Conservation (phyloP, 1,140 invertebrate species). For the Drosophila mojavensis region DNA sequence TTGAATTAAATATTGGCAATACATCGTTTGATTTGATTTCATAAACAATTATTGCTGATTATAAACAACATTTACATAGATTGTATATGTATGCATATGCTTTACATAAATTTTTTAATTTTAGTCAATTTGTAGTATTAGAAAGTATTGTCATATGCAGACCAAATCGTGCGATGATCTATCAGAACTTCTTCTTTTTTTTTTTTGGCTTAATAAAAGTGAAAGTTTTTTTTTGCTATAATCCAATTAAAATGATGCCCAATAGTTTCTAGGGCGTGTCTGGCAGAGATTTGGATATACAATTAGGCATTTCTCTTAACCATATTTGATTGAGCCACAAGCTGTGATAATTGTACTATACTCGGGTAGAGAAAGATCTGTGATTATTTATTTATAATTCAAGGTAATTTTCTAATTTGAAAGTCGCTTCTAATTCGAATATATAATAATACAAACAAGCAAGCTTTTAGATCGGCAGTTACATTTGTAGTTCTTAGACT, state of each 20-base stretch:
- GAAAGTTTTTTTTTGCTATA: background rate
- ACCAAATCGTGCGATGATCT: no score
- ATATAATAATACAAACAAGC: slow-evolving; percentile 1
- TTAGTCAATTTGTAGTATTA: no score
- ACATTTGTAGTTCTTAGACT: background rate
- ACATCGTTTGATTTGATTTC: no score
- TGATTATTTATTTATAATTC: slow-evolving; percentile 8
- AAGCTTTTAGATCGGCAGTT: no score
- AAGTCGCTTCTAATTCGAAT: background rate
- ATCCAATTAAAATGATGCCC: background rate
- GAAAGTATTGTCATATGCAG: no score
- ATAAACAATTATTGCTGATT: no score
- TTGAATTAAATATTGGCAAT: no score
- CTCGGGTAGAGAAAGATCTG: background rate
- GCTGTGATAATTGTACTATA: slow-evolving; percentile 57
- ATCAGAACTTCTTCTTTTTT: background rate
- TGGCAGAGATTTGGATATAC: background rate
- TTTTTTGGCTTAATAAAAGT: background rate
- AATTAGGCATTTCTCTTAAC: slow-evolving; percentile 41
- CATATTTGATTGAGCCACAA: slow-evolving; percentile 43
- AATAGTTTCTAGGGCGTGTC: background rate
- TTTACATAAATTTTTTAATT: no score
- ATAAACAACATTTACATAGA: no score
- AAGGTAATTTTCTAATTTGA: background rate
- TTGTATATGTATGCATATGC: no score